Evolutionary conservation across 2,797 vertebrate species (phyloP).

Genomic region (Toxotes lorentzi): DNA sequence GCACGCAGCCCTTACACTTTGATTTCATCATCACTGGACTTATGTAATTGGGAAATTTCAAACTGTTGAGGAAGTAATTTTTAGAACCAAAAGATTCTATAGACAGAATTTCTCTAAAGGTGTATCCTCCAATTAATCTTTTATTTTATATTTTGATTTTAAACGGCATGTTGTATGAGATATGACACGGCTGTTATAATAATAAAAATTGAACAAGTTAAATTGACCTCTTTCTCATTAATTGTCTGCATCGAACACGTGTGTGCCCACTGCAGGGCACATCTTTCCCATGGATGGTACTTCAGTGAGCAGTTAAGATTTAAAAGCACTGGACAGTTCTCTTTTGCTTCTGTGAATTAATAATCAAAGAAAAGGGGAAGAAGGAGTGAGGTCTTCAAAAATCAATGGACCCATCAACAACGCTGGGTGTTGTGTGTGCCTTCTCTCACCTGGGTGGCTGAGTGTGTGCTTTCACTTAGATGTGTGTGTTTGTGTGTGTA

Average conservation of each 20-base stretch:
- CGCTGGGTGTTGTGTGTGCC: slow-evolving; percentile 61
- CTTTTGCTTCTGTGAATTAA: slow-evolving; percentile 86
- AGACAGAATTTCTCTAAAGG: slow-evolving; percentile 2
- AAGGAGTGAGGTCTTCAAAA: slow-evolving; percentile 75
- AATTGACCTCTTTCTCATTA: slow-evolving; percentile 22
- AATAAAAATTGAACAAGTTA: background rate
- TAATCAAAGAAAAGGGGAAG: slow-evolving; percentile 79
- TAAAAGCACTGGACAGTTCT: slow-evolving; percentile 76
- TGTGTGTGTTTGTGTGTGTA: slow-evolving; percentile 7
- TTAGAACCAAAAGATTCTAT: slow-evolving; percentile 42
- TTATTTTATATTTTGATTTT: background rate
- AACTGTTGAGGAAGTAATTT: slow-evolving; percentile 63
- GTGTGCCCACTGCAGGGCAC: slow-evolving; percentile 19
- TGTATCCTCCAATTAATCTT: slow-evolving; percentile 2
- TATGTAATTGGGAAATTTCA: slow-evolving; percentile 54
- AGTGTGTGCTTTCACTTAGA: slow-evolving; percentile 29
- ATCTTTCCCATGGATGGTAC: slow-evolving; percentile 37
- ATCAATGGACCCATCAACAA: slow-evolving; percentile 76
- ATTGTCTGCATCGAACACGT: slow-evolving; percentile 18
- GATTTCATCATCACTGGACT: slow-evolving; percentile 80
- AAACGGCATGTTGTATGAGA: background rate
- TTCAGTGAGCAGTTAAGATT: slow-evolving; percentile 72
- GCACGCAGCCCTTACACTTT: slow-evolving; percentile 69
- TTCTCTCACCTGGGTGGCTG: slow-evolving; percentile 65
- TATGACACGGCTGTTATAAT: background rate